phyloP scores from a whole-genome alignment of 2,888 invertebrate species.

The Drosophila vallismaia region DNA sequence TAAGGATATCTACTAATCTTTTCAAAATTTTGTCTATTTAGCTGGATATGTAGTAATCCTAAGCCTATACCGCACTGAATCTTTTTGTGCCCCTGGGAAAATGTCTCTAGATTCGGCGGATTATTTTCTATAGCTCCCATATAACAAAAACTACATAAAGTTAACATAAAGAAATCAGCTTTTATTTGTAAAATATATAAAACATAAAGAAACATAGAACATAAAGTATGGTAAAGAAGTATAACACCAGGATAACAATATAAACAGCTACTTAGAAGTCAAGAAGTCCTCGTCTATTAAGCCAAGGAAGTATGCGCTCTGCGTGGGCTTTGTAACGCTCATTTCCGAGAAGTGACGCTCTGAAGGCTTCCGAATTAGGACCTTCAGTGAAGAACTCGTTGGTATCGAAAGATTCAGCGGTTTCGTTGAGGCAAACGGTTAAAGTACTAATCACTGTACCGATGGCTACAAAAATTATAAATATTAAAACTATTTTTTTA shows the following conservation, averaged over 20 bases:
- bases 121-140: neutral
- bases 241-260: neutral
- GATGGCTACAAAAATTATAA: slow-evolving; percentile 5
- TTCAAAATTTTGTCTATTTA: too few relatives aligned
- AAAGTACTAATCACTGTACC: slow-evolving; percentile 28
- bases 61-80: too few relatives aligned
- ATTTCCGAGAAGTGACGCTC: slow-evolving; percentile 1
- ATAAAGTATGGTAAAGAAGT: too few relatives aligned
- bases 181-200: neutral
- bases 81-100: too few relatives aligned
- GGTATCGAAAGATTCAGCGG: slow-evolving; percentile 12
- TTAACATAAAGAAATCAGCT: neutral
- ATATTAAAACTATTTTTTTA: neutral
- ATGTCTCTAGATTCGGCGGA: too few relatives aligned
- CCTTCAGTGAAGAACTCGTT: slow-evolving; percentile 21
- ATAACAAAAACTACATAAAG: neutral
- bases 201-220: neutral
- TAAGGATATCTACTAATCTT: too few relatives aligned
- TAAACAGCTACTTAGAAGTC: neutral
- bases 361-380: slow-evolving; percentile 15
- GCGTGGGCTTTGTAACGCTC: slow-evolving; percentile 25
- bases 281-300: slow-evolving; percentile 23
- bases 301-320: slow-evolving; percentile 24
- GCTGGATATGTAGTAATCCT: too few relatives aligned
- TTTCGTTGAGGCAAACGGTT: slow-evolving; percentile 12